Evolutionary conservation across 2,797 vertebrate species (phyloP).

Genomic region (Mormyrops boulengeri): DNA sequence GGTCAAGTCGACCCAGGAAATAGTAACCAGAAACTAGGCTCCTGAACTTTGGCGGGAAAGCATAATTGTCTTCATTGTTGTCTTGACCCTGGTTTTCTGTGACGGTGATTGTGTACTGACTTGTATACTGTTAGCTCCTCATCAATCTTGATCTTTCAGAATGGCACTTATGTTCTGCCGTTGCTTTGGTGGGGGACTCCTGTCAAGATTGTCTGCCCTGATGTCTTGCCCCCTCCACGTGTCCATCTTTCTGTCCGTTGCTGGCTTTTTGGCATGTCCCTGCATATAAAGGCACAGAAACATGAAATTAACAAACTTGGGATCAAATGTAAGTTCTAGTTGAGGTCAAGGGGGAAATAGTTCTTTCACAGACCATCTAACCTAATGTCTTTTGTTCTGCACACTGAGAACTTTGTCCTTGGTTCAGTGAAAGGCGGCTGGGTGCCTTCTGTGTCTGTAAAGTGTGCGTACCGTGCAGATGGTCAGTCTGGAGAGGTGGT

Average conservation of each 20-base stretch:
- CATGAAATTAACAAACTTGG: slow-evolving; percentile 32
- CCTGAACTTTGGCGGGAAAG: neutral
- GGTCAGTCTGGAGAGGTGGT: slow-evolving; percentile 35
- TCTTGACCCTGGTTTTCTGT: neutral
- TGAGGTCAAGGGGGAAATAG: neutral
- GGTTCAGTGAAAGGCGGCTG: slow-evolving; percentile 46
- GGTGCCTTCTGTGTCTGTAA: slow-evolving; percentile 50
- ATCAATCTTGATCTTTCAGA: slow-evolving; percentile 40
- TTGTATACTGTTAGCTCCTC: neutral
- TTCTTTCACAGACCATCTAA: neutral
- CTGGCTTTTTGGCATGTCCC: slow-evolving; percentile 49
- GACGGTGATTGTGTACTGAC: neutral
- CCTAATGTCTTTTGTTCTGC: neutral
- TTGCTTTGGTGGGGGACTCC: slow-evolving; percentile 59
- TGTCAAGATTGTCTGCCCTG: slow-evolving; percentile 59
- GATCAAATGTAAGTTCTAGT: slow-evolving; percentile 40
- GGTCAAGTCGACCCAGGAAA: neutral
- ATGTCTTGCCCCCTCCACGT: slow-evolving; percentile 23
- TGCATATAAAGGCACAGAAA: slow-evolving; percentile 40
- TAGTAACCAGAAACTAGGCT: neutral
- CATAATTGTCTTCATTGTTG: neutral
- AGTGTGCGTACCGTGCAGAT: slow-evolving; percentile 44
- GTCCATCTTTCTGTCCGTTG: slow-evolving; percentile 44
- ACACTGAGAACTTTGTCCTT: neutral
- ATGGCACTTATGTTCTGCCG: slow-evolving; percentile 57